phyloP scores from a whole-genome alignment of 2,113 vertebrate genomes.

The Lepisosteus osseus region DNA sequence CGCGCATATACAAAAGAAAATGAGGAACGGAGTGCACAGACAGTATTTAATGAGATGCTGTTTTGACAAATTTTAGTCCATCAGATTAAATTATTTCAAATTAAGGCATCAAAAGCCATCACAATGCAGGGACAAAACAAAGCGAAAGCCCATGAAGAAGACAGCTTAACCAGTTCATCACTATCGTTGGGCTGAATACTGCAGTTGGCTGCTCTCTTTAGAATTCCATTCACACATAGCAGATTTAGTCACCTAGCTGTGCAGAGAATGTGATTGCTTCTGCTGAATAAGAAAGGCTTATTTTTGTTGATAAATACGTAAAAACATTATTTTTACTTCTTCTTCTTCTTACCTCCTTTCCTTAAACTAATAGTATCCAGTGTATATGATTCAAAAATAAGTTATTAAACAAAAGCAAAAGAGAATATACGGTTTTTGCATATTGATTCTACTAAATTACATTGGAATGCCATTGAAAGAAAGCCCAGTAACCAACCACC shows the following conservation, averaged over 20 bases:
- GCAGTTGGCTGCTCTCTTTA: not conserved
- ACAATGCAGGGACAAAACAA: slow-evolving; percentile 30
- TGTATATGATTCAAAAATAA: too few relatives aligned
- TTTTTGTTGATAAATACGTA: too few relatives aligned
- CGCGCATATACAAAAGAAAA: slow-evolving; percentile 45
- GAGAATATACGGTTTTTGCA: too few relatives aligned
- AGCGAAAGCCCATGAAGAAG: slow-evolving; percentile 8
- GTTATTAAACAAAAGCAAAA: too few relatives aligned
- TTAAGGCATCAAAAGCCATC: slow-evolving; percentile 33
- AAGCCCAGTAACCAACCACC: too few relatives aligned
- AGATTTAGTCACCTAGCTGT: too few relatives aligned
- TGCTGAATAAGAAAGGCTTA: too few relatives aligned
- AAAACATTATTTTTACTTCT: too few relatives aligned
- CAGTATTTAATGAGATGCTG: slow-evolving; percentile 66
- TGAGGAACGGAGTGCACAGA: slow-evolving; percentile 45
- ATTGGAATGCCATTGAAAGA: too few relatives aligned
- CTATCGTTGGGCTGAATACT: not conserved
- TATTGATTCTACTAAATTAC: too few relatives aligned
- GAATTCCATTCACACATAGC: not conserved
- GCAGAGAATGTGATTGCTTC: not conserved
- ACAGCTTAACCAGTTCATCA: slow-evolving; percentile 22
- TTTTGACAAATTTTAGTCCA: slow-evolving; percentile 65
- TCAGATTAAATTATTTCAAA: slow-evolving; percentile 58
- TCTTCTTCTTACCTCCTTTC: too few relatives aligned
- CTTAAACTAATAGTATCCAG: too few relatives aligned